Percentiles rank a stretch among this genome's conserved stretches.
phyloP scores from a whole-genome alignment of 2,888 invertebrate species.

The Hirtodrosophila duncani region DNA sequence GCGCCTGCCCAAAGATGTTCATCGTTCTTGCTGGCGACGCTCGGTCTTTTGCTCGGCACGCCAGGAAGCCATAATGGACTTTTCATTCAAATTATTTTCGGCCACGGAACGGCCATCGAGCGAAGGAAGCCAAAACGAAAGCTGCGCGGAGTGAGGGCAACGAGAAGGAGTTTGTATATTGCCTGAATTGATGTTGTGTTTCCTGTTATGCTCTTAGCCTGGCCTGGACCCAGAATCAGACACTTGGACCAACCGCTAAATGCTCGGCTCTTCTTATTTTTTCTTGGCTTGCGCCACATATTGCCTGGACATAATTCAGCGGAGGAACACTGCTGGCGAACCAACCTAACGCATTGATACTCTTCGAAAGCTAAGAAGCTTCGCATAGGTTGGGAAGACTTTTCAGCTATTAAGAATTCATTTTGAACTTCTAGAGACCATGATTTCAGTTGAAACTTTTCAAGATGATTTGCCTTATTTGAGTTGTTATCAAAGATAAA shows the following conservation, averaged over 20 bases:
- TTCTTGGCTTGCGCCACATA: constrained; percentile 34
- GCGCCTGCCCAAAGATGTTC: constrained; percentile 61
- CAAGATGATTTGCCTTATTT: too few species aligned
- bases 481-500: too few species aligned
- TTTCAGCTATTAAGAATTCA: too few species aligned
- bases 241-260: constrained; percentile 23
- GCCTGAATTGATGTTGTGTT: constrained; percentile 62
- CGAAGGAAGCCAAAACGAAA: constrained; percentile 29
- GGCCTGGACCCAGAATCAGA: constrained; percentile 23
- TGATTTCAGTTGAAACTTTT: too few species aligned
- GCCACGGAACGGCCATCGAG: constrained; percentile 30
- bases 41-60: constrained; percentile 27
- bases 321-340: constrained; percentile 5
- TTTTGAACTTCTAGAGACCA: too few species aligned
- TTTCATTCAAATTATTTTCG: constrained; percentile 77
- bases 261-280: constrained; percentile 1
- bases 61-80: constrained; percentile 77
- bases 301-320: constrained; percentile 57
- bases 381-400: too few species aligned
- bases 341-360: constrained; percentile 5
- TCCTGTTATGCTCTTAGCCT: constrained; percentile 53
- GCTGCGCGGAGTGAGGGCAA: constrained; percentile 6
- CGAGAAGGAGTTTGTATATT: constrained; percentile 44
- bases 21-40: constrained; percentile 41
- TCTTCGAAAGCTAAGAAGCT: neutral